phyloP scores from a whole-genome alignment of 2,888 invertebrate genomes.

The Hydroisotoma schaefferi region DNA sequence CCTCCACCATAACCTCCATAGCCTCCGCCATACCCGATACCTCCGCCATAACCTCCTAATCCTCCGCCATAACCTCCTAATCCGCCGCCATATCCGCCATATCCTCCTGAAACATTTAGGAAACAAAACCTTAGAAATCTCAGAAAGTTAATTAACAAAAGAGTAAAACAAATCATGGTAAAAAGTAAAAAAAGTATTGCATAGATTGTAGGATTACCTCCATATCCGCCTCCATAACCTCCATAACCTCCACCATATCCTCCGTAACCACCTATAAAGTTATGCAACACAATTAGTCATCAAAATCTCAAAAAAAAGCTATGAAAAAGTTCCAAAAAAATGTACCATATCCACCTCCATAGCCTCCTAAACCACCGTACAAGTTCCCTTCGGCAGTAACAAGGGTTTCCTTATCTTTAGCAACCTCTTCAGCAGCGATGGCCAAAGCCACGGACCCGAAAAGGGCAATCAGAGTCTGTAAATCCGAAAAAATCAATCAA shows the following conservation, averaged over 20 bases:
- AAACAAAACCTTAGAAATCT: no score
- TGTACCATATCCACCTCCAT: conserved; percentile 10
- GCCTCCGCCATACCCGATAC: conserved; percentile 14
- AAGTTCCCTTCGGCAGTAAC: conserved; percentile 33
- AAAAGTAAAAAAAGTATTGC: no score
- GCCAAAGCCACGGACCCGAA: conserved; percentile 12
- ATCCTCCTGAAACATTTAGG: conserved; percentile 16
- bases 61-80: conserved; percentile 17
- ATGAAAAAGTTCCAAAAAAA: background rate
- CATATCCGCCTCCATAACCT: conserved; percentile 16
- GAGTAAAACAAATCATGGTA: no score
- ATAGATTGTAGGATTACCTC: no score
- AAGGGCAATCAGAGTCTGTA: conserved; percentile 1
- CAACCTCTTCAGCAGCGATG: conserved; percentile 19
- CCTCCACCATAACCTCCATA: conserved; percentile 15
- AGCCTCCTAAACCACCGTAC: conserved; percentile 29
- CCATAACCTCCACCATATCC: conserved; percentile 20
- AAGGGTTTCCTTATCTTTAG: conserved; percentile 23
- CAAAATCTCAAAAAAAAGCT: background rate
- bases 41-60: conserved; percentile 12
- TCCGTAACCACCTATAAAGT: background rate
- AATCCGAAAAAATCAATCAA: no score
- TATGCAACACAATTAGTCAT: background rate
- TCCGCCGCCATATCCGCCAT: conserved; percentile 17
- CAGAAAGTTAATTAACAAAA: no score